phyloP scores from a whole-genome alignment of 2,888 invertebrate genomes.

The Candidula unifasciata region DNA sequence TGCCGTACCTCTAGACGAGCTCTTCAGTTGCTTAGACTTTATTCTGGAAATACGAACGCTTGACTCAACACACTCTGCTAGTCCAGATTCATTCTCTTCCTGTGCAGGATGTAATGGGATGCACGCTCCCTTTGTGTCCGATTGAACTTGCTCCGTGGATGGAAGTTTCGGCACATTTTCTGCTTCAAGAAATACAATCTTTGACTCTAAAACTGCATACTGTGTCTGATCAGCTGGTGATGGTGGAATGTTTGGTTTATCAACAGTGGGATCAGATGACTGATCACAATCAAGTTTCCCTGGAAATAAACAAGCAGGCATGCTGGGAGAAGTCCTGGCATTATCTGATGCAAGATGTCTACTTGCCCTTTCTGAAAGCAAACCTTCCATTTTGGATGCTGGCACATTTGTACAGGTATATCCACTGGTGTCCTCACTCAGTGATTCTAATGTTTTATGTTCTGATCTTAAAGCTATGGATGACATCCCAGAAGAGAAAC shows the following conservation, averaged over 20 bases:
- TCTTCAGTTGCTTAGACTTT: neutral
- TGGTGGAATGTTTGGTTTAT: neutral
- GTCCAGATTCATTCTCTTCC: neutral
- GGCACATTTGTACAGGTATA: neutral
- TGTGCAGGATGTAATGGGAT: slow-evolving; percentile 18
- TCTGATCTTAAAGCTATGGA: slow-evolving; percentile 19
- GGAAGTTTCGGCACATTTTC: neutral
- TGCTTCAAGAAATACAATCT: slow-evolving; percentile 14
- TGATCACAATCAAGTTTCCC: neutral
- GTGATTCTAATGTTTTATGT: neutral
- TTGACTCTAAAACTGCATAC: slow-evolving; percentile 41
- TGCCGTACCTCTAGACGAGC: neutral
- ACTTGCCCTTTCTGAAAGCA: neutral
- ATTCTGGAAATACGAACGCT: neutral
- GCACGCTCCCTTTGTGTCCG: neutral
- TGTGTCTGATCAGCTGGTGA: neutral
- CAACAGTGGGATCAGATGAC: neutral
- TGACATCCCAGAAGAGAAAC: slow-evolving; percentile 31
- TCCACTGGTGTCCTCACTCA: neutral
- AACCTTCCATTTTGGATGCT: neutral
- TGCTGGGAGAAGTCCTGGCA: too few relatives aligned
- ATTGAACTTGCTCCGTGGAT: neutral
- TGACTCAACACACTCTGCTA: neutral
- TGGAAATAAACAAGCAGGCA: neutral
- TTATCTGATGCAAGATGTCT: neutral